Evolutionary conservation across 2,888 invertebrate species (phyloP).

Genomic region (Hofmannophila pseudospretella): DNA sequence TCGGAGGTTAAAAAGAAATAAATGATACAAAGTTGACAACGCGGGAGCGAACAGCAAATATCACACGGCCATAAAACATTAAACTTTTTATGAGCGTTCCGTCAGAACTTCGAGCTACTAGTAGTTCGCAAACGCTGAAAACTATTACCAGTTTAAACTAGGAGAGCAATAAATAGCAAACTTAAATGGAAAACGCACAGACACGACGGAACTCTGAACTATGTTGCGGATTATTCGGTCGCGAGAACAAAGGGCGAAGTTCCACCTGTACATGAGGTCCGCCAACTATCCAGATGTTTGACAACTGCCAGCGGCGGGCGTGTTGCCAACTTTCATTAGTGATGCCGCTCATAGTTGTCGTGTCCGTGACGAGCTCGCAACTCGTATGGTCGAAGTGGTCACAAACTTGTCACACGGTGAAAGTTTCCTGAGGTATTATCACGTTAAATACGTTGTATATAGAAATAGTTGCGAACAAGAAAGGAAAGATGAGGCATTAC

Average conservation of each 20-base stretch:
- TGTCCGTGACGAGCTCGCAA: not conserved
- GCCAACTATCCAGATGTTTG: conserved; percentile 17
- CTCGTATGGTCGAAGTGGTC: conserved; percentile 1
- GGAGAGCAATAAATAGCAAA: conserved; percentile 5
- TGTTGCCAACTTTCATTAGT: conserved; percentile 1
- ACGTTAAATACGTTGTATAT: too few species aligned
- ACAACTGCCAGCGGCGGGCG: conserved; percentile 18
- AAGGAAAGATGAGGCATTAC: too few species aligned
- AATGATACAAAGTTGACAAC: not conserved
- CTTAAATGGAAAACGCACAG: conserved; percentile 5
- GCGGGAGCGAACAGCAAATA: not conserved
- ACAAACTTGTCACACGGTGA: not conserved
- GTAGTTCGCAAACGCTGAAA: not conserved
- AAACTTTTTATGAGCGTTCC: not conserved
- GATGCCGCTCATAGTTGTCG: conserved; percentile 1
- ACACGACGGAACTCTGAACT: not conserved
- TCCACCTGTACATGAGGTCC: conserved; percentile 19
- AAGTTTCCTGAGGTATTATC: not conserved
- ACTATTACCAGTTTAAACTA: not conserved
- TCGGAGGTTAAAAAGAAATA: not conserved
- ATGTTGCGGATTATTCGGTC: conserved; percentile 19
- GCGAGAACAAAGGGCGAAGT: conserved; percentile 27
- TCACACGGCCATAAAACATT: not conserved
- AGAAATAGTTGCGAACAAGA: too few species aligned
- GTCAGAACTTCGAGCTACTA: not conserved